A percentile compares a stretch with the other conserved stretches of the same genome.
phyloP scores from a whole-genome alignment of 2,113 vertebrate genomes.

The Microcebus murinus region DNA sequence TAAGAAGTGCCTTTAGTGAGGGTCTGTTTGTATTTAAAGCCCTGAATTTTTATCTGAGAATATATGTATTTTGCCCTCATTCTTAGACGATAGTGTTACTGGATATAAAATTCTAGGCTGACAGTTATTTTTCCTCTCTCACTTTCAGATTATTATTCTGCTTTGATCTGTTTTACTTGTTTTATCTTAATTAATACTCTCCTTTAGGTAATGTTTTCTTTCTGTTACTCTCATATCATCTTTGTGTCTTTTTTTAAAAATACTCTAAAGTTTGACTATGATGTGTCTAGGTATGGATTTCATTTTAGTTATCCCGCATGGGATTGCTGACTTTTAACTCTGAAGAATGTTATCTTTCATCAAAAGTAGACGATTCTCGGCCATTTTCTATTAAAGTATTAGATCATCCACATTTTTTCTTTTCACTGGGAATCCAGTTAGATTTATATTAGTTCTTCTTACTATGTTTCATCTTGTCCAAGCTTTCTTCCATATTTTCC shows the following conservation, averaged over 20 bases:
- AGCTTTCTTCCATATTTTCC: background rate
- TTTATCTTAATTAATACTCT: background rate
- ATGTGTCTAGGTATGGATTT: background rate
- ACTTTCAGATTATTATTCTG: background rate
- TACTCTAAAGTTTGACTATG: background rate
- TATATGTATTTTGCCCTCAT: background rate
- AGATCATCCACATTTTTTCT: background rate
- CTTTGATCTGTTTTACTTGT: background rate
- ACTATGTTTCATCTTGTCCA: fast-evolving
- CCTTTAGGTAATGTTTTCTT: background rate
- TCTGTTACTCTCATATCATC: background rate
- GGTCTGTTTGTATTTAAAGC: background rate
- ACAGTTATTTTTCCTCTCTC: background rate
- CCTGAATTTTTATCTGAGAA: background rate
- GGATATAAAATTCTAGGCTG: background rate
- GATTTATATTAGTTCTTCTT: background rate
- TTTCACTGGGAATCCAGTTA: background rate
- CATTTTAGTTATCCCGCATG: background rate
- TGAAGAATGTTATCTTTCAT: background rate
- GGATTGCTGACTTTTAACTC: background rate
- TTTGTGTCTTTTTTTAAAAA: background rate
- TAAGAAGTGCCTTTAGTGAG: background rate
- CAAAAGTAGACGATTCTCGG: background rate
- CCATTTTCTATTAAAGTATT: background rate
- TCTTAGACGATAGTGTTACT: background rate